Base-by-base conservation (phyloP, 2,888 invertebrate species). In the Cephus pygmeus region DNA sequence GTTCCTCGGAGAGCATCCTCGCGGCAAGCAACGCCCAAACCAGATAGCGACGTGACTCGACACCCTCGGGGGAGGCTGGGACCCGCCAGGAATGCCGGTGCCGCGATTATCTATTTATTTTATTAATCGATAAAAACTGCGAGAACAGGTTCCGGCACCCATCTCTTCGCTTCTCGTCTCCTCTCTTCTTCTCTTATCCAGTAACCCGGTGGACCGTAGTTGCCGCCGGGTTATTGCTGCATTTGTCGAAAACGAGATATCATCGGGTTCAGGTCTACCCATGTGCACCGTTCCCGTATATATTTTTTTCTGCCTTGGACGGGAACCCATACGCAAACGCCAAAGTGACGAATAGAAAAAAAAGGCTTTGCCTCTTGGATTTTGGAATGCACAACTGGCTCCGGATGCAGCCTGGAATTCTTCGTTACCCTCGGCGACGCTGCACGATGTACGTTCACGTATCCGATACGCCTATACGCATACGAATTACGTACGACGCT, bases 61-160 rank as follows among this genome's bases (percentile, higher is more conserved):
- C 35, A 75, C 35, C 35, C 69, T 76, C 75, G 73, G 68, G 71
- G 75, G 71, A 79, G 79, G 78, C 82, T 79, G 80, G 81, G 80
- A 84, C 82, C 83, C 84, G 84, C 78, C 81, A 85, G 87, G 87
- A 88, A 88, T 88, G 88, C 87, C 84, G 86, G 87, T 83, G 85
- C 85, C 83, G 86, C 85, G 86, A 88, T 88, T 88, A 88, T 88
- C 86, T 88, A 88, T 88, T 88, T 88, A 88, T 88, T 88, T 88
- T 88, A 87, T 88, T 88, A 88, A 88, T 87, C 86, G 86, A 87
- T 88, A 88, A 88, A 88, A 88, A 88, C 81, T 81, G 82, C 84
- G 85, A 86, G 84, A 87, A 88, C 88, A 87, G 88, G 88, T 88
- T 88, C 85, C 85, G 86, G 86, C 86, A 86, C 84, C 84, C 30